Evolutionary conservation across 1,140 invertebrate species (phyloP).

Genomic region (Drosophila obscura): DNA sequence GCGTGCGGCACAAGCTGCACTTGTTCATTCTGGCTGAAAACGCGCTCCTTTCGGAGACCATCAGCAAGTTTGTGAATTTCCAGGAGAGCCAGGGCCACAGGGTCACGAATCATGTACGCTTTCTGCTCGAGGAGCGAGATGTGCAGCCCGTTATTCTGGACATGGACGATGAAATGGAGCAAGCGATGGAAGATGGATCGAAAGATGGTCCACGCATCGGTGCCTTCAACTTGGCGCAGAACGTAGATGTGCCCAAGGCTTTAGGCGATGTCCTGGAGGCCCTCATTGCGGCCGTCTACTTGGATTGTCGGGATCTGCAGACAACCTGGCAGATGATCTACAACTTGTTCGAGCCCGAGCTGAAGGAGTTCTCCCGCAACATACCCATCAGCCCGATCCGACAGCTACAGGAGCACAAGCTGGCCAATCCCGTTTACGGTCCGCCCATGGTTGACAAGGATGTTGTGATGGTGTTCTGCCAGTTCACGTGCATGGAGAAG

Average conservation of each 20-base stretch:
- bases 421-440: slow-evolving; percentile 86
- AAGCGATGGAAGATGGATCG: neutral
- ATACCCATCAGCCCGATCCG: slow-evolving; percentile 96
- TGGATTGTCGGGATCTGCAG: slow-evolving; percentile 93
- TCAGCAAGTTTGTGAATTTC: slow-evolving; percentile 92
- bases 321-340: slow-evolving; percentile 94
- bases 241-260: slow-evolving; percentile 95
- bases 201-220: neutral
- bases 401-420: slow-evolving; percentile 90
- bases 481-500: slow-evolving; percentile 86
- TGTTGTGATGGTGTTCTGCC: slow-evolving; percentile 86
- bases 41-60: slow-evolving; percentile 87
- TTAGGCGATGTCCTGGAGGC: slow-evolving; percentile 97
- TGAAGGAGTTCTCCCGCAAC: slow-evolving; percentile 90
- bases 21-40: slow-evolving; percentile 88
- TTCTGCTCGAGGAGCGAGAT: slow-evolving; percentile 89
- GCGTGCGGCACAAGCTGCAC: slow-evolving; percentile 93
- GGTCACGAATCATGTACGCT: slow-evolving; percentile 87
- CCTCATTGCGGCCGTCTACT: slow-evolving; percentile 94
- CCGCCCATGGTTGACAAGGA: slow-evolving; percentile 67
- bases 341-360: slow-evolving; percentile 89
- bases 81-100: slow-evolving; percentile 89
- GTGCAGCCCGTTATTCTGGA: slow-evolving; percentile 15
- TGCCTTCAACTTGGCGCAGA: slow-evolving; percentile 85
- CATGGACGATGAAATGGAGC: slow-evolving; percentile 62